Evolutionary conservation across 2,797 vertebrate genomes (phyloP).

Genomic region (Calcarius lapponicus): DNA sequence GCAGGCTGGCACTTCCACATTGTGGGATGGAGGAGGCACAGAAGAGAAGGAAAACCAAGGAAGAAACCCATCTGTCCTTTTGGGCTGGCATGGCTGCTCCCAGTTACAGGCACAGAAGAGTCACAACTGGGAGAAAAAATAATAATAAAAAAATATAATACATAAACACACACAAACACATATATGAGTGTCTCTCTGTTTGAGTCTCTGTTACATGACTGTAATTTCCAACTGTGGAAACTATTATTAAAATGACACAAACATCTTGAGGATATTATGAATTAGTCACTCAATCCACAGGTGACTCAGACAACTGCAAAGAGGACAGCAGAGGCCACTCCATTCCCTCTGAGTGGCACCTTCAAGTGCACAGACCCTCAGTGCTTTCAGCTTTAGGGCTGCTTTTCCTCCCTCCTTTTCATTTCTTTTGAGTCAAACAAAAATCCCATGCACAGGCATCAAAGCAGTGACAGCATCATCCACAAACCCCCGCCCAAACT

Average conservation of each 20-base stretch:
- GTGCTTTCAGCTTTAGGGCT: not conserved
- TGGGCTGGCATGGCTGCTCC: not conserved
- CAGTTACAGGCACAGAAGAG: not conserved
- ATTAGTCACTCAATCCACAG: not conserved
- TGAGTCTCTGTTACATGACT: not conserved
- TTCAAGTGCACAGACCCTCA: not conserved
- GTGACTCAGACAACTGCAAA: not conserved
- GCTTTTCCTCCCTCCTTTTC: not conserved
- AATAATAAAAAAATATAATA: no score
- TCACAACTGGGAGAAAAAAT: not conserved
- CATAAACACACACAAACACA: not conserved
- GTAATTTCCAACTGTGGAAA: not conserved
- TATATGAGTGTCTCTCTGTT: not conserved
- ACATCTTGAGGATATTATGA: not conserved
- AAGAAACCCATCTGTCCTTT: not conserved
- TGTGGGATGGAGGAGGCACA: not conserved
- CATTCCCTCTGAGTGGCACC: not conserved
- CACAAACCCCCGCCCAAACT: not conserved
- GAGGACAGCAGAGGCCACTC: not conserved
- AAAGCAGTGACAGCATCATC: not conserved
- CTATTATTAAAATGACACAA: not conserved
- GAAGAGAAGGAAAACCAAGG: slow-evolving; percentile 10
- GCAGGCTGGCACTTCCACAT: fast-evolving
- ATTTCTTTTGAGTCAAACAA: not conserved
- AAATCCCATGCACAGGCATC: not conserved